These are phyloP conservation scores for Lasioglossum zephyrum DNA, from an alignment of 2,888 invertebrate species.

Conservation along the genomic window DNA sequence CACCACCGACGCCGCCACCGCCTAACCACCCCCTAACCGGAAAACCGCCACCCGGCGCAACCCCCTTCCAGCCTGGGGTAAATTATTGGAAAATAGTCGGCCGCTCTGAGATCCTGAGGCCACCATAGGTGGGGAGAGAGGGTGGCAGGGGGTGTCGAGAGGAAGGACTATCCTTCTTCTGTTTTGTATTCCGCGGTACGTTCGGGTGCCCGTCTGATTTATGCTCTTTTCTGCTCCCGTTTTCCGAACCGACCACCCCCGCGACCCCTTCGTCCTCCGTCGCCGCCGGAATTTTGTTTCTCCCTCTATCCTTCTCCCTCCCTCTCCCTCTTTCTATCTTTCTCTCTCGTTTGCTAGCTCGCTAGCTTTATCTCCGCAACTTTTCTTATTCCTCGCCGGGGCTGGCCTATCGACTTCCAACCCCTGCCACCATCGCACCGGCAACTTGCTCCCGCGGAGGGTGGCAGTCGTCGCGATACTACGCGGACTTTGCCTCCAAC, in stretches of 20 bases:
- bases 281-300: constrained; percentile 58
- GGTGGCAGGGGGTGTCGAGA: constrained; percentile 27
- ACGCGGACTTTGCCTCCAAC: neutral
- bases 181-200: constrained; percentile 78
- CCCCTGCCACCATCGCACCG: neutral
- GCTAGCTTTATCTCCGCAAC: constrained; percentile 54
- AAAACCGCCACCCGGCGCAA: constrained; percentile 63
- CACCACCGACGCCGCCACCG: constrained; percentile 42
- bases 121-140: constrained; percentile 35
- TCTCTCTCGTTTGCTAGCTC: constrained; percentile 2
- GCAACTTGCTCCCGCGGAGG: constrained; percentile 1
- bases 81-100: constrained; percentile 84
- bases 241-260: constrained; percentile 13
- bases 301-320: neutral
- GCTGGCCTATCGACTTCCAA: constrained; percentile 46
- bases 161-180: constrained; percentile 72
- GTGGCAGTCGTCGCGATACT: constrained; percentile 3
- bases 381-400: constrained; percentile 37
- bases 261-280: neutral
- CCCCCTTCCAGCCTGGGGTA: constrained; percentile 52
- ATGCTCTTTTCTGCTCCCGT: constrained; percentile 61
- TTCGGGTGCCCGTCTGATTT: constrained; percentile 76
- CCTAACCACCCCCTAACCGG: constrained; percentile 47
- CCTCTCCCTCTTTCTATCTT: neutral
- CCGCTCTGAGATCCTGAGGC: constrained; percentile 68